These are phyloP conservation scores for Pocillopora verrucosa DNA, from an alignment of 64 coral and sea anemone genomes.

Conservation along the genomic window DNA sequence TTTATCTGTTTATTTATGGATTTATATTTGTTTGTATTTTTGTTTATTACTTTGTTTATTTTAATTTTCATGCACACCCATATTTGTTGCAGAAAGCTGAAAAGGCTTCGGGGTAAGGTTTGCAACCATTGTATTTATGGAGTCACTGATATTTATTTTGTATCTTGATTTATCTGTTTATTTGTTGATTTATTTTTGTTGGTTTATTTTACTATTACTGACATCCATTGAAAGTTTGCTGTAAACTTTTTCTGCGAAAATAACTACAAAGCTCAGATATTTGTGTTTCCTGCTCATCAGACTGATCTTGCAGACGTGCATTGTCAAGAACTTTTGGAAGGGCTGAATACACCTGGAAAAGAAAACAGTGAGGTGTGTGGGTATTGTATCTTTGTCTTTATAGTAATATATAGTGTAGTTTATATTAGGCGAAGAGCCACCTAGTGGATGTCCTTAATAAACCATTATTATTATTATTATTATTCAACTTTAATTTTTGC, in stretches of 20 bases:
- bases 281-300: constrained; percentile 11
- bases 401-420: no score
- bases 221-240: constrained; percentile 19
- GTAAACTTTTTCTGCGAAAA: constrained; percentile 22
- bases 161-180: constrained; percentile 15
- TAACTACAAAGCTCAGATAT: constrained; percentile 43
- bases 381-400: background rate
- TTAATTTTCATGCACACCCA: background rate
- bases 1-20: constrained; percentile 35
- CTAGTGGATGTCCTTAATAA: no score
- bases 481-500: background rate
- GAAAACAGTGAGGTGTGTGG: constrained; percentile 59
- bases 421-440: no score
- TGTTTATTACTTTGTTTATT: background rate
- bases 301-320: constrained; percentile 27
- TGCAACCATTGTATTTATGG: constrained; percentile 4
- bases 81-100: background rate
- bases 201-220: constrained; percentile 16
- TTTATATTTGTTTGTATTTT: background rate
- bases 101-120: constrained; percentile 12
- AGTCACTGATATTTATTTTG: background rate
- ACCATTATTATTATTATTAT: no score
- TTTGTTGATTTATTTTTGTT: background rate
- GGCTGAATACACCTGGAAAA: constrained; percentile 37
- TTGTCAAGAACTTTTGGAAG: constrained; percentile 47